Evolutionary conservation across 2,797 vertebrate species (phyloP), one percentile per base, ranked within the genome.

Genomic region (Propithecus deckenii): DNA sequence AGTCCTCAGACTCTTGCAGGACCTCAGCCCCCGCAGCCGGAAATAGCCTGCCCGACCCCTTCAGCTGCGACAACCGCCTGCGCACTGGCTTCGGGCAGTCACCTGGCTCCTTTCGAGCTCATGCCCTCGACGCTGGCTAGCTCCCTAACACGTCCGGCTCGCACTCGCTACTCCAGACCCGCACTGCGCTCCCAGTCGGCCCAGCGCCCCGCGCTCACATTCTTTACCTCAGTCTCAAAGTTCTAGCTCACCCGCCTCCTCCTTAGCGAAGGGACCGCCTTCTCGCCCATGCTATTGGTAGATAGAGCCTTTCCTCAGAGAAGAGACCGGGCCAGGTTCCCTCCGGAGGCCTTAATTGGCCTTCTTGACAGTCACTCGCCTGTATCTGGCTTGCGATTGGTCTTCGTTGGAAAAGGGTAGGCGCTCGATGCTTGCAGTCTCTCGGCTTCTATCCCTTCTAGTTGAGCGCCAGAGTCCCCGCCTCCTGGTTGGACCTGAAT

Each of bases 241-340:
- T 91, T 96, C 95, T 75, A 52, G 69, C 52, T 75, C 69, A 57
- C 83, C 57, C 63, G 17, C 93, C 97, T 71, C 87, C 96, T 95
- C 28, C 84, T 96, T 41, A 91, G 86, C 25, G 28, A 97, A 67
- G 67, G 72, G 55, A 30, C 63, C 28, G 30, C 84, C 90, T 94
- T 91, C 69, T 90, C 69, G 48, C 78, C 63, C 90, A 92, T 92
- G 61, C 91, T 96, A 97, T 96, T 98, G 97, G 97, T 84, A 41
- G 63, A 4, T 57, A 83, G 52, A 97, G 48, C 85, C 74, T 92
- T 96, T 90, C 72, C 81, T 97, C 89, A 88, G 84, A 81, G 67
- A 46, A 72, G 93, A 95, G 95, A 89, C 57, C 38, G 23, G 78
- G 80, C 81, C 89, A 86, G 46, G 10, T 65, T 85, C 72, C 88